These are phyloP conservation scores for Drosophila pullipes DNA, from an alignment of 2,888 invertebrate genomes.

Conservation along the genomic window DNA sequence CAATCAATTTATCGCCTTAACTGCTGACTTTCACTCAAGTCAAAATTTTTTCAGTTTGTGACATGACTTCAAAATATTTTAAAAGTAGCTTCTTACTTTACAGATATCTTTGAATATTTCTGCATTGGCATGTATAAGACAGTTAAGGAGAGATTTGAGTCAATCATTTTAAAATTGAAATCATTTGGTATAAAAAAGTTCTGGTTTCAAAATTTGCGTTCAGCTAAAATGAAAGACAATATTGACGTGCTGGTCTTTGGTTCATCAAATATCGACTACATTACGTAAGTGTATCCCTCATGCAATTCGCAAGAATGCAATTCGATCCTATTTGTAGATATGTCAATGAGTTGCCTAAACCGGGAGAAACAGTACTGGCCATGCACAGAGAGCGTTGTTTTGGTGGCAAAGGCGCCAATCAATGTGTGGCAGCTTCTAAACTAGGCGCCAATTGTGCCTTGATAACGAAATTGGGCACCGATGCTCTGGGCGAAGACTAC, in stretches of 20 bases:
- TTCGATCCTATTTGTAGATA: conserved; percentile 87
- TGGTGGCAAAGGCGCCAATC: conserved; percentile 99
- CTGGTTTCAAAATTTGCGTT: not conserved
- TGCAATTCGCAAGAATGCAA: not conserved
- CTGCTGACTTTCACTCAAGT: not conserved
- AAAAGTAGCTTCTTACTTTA: not conserved
- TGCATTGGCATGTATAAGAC: conserved; percentile 1
- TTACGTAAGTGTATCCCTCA: conserved; percentile 87
- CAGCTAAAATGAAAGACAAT: conserved; percentile 21
- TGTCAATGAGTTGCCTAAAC: conserved; percentile 91
- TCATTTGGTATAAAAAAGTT: not conserved
- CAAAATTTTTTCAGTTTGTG: not conserved
- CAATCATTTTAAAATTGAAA: conserved; percentile 22
- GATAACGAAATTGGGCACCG: conserved; percentile 95
- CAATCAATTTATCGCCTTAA: not conserved
- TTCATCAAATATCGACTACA: conserved; percentile 94
- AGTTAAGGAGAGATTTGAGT: conserved; percentile 11
- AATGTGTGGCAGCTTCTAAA: conserved; percentile 95
- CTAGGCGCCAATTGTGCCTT: conserved; percentile 92
- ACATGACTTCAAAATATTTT: not conserved
- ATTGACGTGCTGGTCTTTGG: conserved; percentile 89
- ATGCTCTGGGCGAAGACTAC: conserved; percentile 93
- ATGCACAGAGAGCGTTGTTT: conserved; percentile 92
- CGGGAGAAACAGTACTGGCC: conserved; percentile 95
- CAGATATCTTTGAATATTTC: not conserved